These are phyloP conservation scores for Drosophila fulvimacula DNA, from an alignment of 2,888 invertebrate genomes.

Conservation along the genomic window DNA sequence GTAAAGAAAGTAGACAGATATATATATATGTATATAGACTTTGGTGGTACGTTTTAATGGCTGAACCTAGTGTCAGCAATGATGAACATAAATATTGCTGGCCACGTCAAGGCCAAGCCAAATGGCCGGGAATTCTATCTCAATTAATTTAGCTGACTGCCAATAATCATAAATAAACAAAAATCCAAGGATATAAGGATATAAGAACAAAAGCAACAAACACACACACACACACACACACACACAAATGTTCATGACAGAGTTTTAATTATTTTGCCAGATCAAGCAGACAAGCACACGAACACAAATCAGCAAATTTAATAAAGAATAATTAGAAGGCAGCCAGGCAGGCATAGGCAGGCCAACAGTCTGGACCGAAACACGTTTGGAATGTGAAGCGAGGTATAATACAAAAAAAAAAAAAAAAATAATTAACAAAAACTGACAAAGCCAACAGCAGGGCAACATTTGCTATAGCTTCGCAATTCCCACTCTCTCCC, in stretches of 20 bases:
- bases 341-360: constrained; percentile 26
- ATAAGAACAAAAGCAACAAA: constrained; percentile 12
- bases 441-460: constrained; percentile 55
- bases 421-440: constrained; percentile 74
- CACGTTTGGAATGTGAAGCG: constrained; percentile 50
- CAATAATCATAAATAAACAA: constrained; percentile 76
- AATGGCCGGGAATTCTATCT: constrained; percentile 43
- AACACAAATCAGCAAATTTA: constrained; percentile 59
- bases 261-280: constrained; percentile 67
- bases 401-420: constrained; percentile 39
- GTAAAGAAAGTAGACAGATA: constrained; percentile 16
- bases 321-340: constrained; percentile 74
- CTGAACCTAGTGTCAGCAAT: constrained; percentile 46
- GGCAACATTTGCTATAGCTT: constrained; percentile 14
- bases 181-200: constrained; percentile 38
- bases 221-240: constrained; percentile 4
- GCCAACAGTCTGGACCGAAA: constrained; percentile 3
- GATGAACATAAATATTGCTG: constrained; percentile 53
- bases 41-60: constrained; percentile 26
- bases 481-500: not conserved
- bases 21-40: constrained; percentile 14
- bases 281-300: constrained; percentile 16
- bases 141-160: constrained; percentile 70
- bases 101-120: constrained; percentile 43
- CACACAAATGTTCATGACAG: constrained; percentile 29